Percentiles rank a stretch among this genome's conserved stretches.
Evolutionary conservation across 2,113 vertebrate species (phyloP).

Genomic region (Ahaetulla prasina): DNA sequence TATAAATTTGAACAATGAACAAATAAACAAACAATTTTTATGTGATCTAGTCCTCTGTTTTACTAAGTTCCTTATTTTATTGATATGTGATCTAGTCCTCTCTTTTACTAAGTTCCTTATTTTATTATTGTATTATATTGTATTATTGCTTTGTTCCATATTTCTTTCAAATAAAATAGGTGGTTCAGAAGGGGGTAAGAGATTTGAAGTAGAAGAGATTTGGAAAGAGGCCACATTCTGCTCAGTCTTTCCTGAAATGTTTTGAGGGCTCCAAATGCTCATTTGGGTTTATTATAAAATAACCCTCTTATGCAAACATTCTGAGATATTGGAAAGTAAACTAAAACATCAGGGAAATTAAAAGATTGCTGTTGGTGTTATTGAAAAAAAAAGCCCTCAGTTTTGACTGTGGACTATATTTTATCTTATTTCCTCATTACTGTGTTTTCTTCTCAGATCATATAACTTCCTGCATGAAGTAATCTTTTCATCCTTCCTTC

Average conservation of each 20-base stretch:
- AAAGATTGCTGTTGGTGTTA: neutral
- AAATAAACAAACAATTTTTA: neutral
- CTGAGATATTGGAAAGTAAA: neutral
- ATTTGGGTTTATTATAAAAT: neutral
- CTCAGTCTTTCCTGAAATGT: conserved; percentile 9
- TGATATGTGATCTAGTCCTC: neutral
- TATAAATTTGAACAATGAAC: neutral
- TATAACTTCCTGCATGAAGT: conserved; percentile 55
- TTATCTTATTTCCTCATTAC: conserved; percentile 20
- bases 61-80: too few species aligned
- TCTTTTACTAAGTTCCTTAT: too few species aligned
- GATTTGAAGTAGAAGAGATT: neutral
- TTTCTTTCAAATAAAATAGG: neutral
- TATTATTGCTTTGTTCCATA: neutral
- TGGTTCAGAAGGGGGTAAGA: neutral
- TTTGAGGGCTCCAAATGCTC: neutral
- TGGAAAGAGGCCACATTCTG: neutral
- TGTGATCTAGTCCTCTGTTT: neutral
- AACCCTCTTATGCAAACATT: neutral
- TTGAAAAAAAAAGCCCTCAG: neutral
- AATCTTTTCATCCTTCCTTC: conserved; percentile 46
- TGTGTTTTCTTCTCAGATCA: conserved; percentile 54
- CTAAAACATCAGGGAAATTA: conserved; percentile 2
- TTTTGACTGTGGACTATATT: conserved; percentile 18
- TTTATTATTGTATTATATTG: neutral